Conservation (phyloP, 1,140 invertebrate species). For the Thalassaphorura encarpata region DNA sequence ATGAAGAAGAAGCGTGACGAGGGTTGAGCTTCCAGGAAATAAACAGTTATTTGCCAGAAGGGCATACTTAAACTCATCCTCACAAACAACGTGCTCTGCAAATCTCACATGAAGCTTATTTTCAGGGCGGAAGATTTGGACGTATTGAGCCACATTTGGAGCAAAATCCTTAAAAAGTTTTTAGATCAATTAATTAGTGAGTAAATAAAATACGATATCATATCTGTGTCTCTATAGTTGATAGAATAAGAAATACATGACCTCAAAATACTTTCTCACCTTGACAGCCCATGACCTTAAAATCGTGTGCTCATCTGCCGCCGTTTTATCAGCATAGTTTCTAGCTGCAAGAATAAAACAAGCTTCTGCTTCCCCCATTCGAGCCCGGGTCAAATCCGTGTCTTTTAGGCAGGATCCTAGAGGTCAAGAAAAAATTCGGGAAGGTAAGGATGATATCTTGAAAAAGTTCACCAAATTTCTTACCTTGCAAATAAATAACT, state of each 20-base stretch:
- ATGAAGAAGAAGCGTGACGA: conserved; percentile 88
- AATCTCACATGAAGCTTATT: conserved; percentile 98
- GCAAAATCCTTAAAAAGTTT: conserved; percentile 98
- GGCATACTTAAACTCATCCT: conserved; percentile 96
- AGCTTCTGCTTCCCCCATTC: conserved; percentile 93
- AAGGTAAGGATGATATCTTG: no score
- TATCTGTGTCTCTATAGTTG: conserved; percentile 74
- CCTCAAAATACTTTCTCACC: no score
- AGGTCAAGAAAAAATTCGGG: no score
- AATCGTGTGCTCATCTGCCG: conserved; percentile 94
- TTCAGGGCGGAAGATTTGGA: conserved; percentile 95
- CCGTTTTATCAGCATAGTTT: conserved; percentile 91
- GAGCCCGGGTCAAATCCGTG: conserved; percentile 78
- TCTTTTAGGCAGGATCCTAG: conserved; percentile 92
- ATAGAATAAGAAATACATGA: no score
- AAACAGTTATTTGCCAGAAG: conserved; percentile 95
- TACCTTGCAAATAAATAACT: conserved; percentile 94
- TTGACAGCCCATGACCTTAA: conserved; percentile 39
- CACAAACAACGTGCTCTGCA: conserved; percentile 95
- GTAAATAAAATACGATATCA: no score
- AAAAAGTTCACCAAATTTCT: no score
- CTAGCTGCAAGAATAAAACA: conserved; percentile 89
- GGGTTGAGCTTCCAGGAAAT: conserved; percentile 89
- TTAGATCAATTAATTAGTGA: no score
- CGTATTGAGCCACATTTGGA: conserved; percentile 89